Conservation (phyloP, 2,888 invertebrate genomes). For the Lithosia quadra region DNA sequence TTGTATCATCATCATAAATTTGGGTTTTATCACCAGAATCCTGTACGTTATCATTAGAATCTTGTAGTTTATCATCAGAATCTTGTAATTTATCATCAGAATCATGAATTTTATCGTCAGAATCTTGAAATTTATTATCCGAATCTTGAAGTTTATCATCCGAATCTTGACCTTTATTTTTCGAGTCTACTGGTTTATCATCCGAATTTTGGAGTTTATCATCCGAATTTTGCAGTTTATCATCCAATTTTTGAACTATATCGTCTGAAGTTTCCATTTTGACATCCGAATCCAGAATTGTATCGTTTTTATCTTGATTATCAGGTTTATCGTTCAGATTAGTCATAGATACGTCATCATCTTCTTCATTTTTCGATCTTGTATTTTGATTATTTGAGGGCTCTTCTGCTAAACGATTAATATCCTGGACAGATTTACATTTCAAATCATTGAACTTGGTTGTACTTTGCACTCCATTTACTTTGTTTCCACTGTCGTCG, state of each 20-base stretch:
- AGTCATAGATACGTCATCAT: slow-evolving; percentile 19
- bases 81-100: neutral
- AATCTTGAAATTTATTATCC: slow-evolving; percentile 1
- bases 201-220: neutral
- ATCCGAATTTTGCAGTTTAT: slow-evolving; percentile 1
- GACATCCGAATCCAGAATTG: neutral
- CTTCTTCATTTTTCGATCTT: slow-evolving; percentile 16
- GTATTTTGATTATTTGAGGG: slow-evolving; percentile 18
- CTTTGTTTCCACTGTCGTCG: slow-evolving; percentile 14
- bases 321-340: slow-evolving; percentile 40
- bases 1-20: neutral
- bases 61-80: neutral
- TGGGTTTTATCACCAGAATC: slow-evolving; percentile 8
- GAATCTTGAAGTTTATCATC: slow-evolving; percentile 4
- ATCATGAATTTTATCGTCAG: slow-evolving; percentile 1
- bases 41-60: neutral
- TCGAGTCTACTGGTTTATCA: neutral
- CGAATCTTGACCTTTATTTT: neutral
- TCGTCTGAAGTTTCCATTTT: slow-evolving; percentile 1
- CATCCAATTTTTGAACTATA: slow-evolving; percentile 2
- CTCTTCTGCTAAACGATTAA: slow-evolving; percentile 25
- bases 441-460: slow-evolving; percentile 13
- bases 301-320: slow-evolving; percentile 40
- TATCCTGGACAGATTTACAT: slow-evolving; percentile 18
- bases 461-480: slow-evolving; percentile 17